phyloP scores from a whole-genome alignment of 2,797 vertebrate genomes.

The Argyrosomus regius region DNA sequence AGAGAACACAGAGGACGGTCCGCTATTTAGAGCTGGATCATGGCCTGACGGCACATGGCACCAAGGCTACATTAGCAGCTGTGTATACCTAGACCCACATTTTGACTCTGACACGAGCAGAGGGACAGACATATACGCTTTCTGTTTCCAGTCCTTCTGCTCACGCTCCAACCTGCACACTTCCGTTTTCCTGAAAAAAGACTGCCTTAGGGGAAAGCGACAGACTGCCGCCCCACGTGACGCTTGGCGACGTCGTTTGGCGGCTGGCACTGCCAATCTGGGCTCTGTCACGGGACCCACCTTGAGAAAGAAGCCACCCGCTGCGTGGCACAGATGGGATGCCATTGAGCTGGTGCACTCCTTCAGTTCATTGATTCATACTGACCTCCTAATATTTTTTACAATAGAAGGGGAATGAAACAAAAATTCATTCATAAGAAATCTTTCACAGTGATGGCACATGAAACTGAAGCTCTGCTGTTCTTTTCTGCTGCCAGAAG shows the following conservation, averaged over 20 bases:
- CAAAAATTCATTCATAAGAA: slow-evolving; percentile 54
- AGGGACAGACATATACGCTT: not conserved
- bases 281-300: slow-evolving; percentile 67
- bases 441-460: slow-evolving; percentile 2
- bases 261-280: slow-evolving; percentile 75
- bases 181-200: slow-evolving; percentile 46
- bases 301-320: slow-evolving; percentile 61
- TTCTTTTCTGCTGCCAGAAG: not conserved
- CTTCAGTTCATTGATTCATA: slow-evolving; percentile 70
- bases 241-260: slow-evolving; percentile 68
- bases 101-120: slow-evolving; percentile 9
- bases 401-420: slow-evolving; percentile 37
- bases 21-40: slow-evolving; percentile 9
- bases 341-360: slow-evolving; percentile 49
- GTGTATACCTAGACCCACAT: slow-evolving; percentile 7
- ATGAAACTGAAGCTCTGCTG: not conserved
- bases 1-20: slow-evolving; percentile 9
- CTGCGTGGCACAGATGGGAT: slow-evolving; percentile 72
- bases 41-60: slow-evolving; percentile 15
- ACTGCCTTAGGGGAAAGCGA: slow-evolving; percentile 64
- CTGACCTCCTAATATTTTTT: slow-evolving; percentile 59
- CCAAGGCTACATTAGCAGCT: slow-evolving; percentile 1
- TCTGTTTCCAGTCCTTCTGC: slow-evolving; percentile 28
- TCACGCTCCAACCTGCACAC: slow-evolving; percentile 27
- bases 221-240: slow-evolving; percentile 79